Evolutionary conservation across 2,888 invertebrate species (phyloP).

Genomic region (Odontothrips loti): DNA sequence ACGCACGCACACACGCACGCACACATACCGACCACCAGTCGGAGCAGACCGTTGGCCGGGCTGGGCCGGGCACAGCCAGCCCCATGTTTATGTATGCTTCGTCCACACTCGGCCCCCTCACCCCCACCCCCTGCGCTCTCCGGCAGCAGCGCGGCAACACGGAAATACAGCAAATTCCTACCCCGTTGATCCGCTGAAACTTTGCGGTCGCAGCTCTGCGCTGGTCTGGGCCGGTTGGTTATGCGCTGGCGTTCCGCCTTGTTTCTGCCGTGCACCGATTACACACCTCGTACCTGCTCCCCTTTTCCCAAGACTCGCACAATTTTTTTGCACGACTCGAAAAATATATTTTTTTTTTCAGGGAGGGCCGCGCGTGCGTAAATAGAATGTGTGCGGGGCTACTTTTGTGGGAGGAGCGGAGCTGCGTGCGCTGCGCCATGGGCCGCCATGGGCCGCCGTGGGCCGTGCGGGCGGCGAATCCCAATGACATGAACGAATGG

Average conservation of each 20-base stretch:
- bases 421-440: no score
- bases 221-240: not conserved
- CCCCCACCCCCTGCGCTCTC: no score
- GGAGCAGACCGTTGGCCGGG: no score
- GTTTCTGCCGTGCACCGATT: not conserved
- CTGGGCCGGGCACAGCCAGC: not conserved
- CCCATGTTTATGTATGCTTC: slow-evolving; percentile 16
- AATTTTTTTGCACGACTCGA: no score
- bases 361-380: no score
- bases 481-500: slow-evolving; percentile 13
- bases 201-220: not conserved
- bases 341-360: no score
- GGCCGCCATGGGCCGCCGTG: no score
- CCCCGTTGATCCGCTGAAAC: slow-evolving; percentile 13
- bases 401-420: no score
- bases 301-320: not conserved
- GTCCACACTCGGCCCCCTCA: not conserved
- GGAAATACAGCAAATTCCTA: slow-evolving; percentile 1
- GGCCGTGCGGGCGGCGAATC: not conserved
- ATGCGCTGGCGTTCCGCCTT: not conserved
- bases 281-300: not conserved
- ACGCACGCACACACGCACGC: not conserved
- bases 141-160: not conserved
- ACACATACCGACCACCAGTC: not conserved
- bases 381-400: no score